Evolutionary conservation across 2,888 invertebrate genomes (phyloP).

Genomic region (Onthophagus sagittarius): DNA sequence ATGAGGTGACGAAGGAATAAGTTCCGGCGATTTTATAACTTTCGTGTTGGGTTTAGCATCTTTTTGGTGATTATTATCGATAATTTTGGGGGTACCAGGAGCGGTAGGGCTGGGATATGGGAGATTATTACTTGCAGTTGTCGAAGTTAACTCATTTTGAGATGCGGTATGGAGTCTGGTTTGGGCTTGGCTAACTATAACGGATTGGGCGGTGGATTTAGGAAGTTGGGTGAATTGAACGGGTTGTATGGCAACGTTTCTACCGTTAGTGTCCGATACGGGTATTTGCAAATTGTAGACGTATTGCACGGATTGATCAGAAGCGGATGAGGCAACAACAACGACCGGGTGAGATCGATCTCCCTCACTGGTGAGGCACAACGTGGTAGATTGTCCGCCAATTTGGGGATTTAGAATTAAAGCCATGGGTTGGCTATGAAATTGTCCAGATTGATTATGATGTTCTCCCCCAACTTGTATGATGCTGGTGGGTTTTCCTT

Average conservation of each 20-base stretch:
- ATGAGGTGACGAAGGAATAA: conserved; percentile 32
- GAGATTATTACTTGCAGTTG: conserved; percentile 4
- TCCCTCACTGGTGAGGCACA: conserved; percentile 41
- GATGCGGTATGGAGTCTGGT: conserved; percentile 25
- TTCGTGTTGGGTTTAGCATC: conserved; percentile 23
- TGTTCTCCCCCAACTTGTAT: conserved; percentile 41
- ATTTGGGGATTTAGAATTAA: conserved; percentile 41
- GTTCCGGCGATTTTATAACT: conserved; percentile 30
- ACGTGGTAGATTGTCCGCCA: conserved; percentile 39
- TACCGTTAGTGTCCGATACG: conserved; percentile 44
- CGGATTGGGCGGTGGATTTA: conserved; percentile 50
- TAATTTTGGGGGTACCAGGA: background rate
- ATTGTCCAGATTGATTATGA: conserved; percentile 36
- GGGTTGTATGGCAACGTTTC: conserved; percentile 39
- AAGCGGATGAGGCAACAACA: conserved; percentile 45
- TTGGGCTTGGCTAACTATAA: conserved; percentile 54
- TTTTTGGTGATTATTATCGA: conserved; percentile 21
- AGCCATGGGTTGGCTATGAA: conserved; percentile 47
- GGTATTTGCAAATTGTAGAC: conserved; percentile 51
- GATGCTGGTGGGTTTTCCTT: conserved; percentile 39
- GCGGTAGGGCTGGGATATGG: background rate
- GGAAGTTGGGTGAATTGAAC: conserved; percentile 38
- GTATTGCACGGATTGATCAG: conserved; percentile 47
- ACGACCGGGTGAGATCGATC: conserved; percentile 44
- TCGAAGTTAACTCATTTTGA: conserved; percentile 13